A percentile compares a stretch with the other conserved stretches of the same genome.
phyloP scores from a whole-genome alignment of 2,113 vertebrate species.

The Desmodus rotundus region DNA sequence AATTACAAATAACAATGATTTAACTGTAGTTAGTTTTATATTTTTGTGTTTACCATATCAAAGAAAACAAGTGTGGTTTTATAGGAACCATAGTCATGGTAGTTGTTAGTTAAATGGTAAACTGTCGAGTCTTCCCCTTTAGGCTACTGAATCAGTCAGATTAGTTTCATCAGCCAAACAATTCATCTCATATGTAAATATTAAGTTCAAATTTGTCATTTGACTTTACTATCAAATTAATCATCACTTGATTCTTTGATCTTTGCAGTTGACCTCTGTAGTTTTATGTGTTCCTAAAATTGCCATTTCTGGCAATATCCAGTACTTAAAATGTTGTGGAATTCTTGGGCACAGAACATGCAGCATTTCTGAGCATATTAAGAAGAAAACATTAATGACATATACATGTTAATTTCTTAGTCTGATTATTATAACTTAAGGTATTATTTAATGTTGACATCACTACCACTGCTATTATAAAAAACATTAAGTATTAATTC shows the following conservation, averaged over 20 bases:
- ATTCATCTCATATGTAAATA: not conserved
- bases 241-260: not conserved
- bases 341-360: not conserved
- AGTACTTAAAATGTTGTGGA: not conserved
- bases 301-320: not conserved
- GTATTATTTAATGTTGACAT: not conserved
- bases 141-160: not conserved
- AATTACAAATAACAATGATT: not conserved
- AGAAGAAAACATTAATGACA: slow-evolving; percentile 1
- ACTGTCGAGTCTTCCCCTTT: not conserved
- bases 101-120: not conserved
- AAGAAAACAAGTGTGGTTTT: not conserved
- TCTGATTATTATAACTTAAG: not conserved
- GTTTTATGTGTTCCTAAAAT: not conserved
- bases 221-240: not conserved
- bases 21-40: not conserved
- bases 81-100: not conserved
- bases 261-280: not conserved
- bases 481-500: not conserved
- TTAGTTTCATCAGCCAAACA: not conserved
- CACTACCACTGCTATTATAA: not conserved
- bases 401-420: not conserved
- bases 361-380: not conserved
- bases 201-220: not conserved
- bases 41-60: not conserved